phyloP scores from a whole-genome alignment of 2,113 vertebrate genomes.

The Numenius arquata region DNA sequence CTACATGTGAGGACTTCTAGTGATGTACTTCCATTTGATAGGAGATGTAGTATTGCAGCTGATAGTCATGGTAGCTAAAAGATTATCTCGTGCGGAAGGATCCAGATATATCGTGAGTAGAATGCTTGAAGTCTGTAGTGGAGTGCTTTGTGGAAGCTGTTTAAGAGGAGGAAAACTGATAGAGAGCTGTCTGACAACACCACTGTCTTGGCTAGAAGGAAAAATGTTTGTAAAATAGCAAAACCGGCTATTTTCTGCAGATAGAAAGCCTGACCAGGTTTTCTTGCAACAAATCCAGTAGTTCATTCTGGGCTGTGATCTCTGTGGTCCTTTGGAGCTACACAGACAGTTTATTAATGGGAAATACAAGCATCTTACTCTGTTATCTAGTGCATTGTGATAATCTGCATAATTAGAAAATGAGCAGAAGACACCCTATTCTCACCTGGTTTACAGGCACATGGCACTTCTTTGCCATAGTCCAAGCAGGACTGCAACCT shows the following conservation, averaged over 20 bases:
- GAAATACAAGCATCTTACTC: background rate
- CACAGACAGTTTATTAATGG: background rate
- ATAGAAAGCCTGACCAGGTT: background rate
- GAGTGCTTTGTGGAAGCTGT: background rate
- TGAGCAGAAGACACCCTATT: background rate
- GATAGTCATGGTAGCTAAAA: background rate
- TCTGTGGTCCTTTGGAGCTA: background rate
- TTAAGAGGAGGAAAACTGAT: background rate
- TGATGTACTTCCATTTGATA: background rate
- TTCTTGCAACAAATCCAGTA: background rate
- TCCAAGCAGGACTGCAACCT: background rate
- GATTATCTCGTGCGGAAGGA: background rate
- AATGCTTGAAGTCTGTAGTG: background rate
- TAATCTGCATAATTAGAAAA: background rate
- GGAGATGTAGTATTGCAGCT: background rate
- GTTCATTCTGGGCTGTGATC: background rate
- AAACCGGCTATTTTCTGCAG: background rate
- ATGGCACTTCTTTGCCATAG: background rate
- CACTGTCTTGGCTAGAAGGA: background rate
- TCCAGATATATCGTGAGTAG: background rate
- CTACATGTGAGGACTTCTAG: background rate
- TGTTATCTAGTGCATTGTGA: background rate
- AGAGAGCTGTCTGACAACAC: background rate
- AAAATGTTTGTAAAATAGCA: background rate
- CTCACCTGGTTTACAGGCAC: background rate